Conservation (phyloP, 2,797 vertebrate genomes). For the Psittacula derbiana region DNA sequence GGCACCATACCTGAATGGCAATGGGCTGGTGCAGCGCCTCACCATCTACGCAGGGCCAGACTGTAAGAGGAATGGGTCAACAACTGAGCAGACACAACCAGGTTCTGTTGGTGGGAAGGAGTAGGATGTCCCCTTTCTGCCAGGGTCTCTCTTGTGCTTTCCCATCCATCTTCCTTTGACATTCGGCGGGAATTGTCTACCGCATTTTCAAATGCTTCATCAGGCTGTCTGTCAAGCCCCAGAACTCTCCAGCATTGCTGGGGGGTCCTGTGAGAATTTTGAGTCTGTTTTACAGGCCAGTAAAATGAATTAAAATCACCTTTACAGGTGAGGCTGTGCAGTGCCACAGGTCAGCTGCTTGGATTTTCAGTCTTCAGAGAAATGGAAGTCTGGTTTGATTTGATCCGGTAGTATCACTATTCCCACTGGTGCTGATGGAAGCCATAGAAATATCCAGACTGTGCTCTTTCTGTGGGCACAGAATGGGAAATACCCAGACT, state of each 20-base stretch:
- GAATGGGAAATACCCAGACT: not conserved
- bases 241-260: not conserved
- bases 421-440: not conserved
- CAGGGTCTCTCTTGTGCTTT: not conserved
- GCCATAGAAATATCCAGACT: not conserved
- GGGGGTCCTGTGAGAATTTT: not conserved
- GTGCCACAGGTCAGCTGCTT: not conserved
- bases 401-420: not conserved
- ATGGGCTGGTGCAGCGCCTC: conserved; percentile 82
- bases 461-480: not conserved
- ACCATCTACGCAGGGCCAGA: conserved; percentile 78
- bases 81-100: not conserved
- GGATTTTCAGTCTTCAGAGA: not conserved
- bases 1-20: conserved; percentile 72
- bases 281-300: not conserved
- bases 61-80: conserved; percentile 76
- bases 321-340: not conserved
- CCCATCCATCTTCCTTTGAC: not conserved
- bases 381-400: not conserved
- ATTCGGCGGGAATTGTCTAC: not conserved
- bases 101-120: not conserved
- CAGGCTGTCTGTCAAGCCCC: rapidly evolving
- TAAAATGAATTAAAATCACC: too few relatives aligned
- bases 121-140: not conserved
- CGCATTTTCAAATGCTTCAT: not conserved